phyloP scores from a whole-genome alignment of 2,888 invertebrate species.

The Pedicia rivosa region DNA sequence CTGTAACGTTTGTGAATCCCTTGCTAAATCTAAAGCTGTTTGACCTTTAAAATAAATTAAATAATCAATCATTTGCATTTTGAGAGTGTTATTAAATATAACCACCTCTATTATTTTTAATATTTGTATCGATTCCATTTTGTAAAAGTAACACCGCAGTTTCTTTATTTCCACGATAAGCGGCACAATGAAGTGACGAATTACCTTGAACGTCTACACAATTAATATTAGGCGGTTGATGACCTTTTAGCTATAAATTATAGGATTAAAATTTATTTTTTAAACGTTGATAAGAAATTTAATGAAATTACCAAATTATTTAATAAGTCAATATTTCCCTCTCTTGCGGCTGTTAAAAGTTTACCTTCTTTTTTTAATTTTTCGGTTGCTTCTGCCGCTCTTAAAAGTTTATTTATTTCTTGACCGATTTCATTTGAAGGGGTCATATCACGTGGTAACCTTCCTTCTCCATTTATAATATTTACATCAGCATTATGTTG shows the following conservation, averaged over 20 bases:
- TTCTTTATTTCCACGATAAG: conserved; percentile 45
- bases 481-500: conserved; percentile 45
- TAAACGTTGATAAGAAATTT: not conserved
- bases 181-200: conserved; percentile 47
- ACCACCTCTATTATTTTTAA: conserved; percentile 43
- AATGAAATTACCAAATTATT: conserved; percentile 35
- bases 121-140: conserved; percentile 44
- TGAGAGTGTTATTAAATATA: too few relatives aligned
- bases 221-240: conserved; percentile 43
- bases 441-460: conserved; percentile 39
- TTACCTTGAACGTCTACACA: conserved; percentile 47
- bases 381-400: conserved; percentile 44
- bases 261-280: not conserved
- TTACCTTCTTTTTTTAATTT: conserved; percentile 35
- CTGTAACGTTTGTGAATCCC: conserved; percentile 44
- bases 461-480: conserved; percentile 47
- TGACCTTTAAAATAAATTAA: too few relatives aligned
- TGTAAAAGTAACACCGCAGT: conserved; percentile 45
- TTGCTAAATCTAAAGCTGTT: conserved; percentile 42
- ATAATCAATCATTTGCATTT: too few relatives aligned
- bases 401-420: conserved; percentile 36
- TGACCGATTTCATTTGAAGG: conserved; percentile 34
- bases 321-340: conserved; percentile 39
- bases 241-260: conserved; percentile 35
- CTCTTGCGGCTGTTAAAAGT: conserved; percentile 42